Conservation (phyloP, 2,113 vertebrate genomes). For the Symphodus melops region DNA sequence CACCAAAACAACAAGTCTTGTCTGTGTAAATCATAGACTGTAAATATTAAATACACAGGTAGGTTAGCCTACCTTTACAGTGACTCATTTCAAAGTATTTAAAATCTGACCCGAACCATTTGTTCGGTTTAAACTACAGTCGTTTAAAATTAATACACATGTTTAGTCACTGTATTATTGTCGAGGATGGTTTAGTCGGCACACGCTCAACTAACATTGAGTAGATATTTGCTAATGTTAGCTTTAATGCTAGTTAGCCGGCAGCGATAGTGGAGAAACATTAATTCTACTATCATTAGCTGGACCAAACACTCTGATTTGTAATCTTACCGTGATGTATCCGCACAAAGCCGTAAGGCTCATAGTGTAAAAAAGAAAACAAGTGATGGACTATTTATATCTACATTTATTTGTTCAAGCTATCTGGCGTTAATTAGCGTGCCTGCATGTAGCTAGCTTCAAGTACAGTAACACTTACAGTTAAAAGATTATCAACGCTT, state of each 20-base stretch:
- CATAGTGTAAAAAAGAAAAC: neutral
- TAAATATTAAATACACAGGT: neutral
- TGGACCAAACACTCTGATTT: neutral
- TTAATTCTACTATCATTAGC: neutral
- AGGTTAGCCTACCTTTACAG: neutral
- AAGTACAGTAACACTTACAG: slow-evolving; percentile 45
- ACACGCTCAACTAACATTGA: neutral
- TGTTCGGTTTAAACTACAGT: accelerated
- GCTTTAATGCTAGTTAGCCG: slow-evolving; percentile 12
- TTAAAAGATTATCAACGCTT: slow-evolving; percentile 26
- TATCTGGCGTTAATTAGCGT: slow-evolving; percentile 7
- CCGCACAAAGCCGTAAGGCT: neutral
- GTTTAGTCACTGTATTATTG: neutral
- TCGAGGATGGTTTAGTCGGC: neutral
- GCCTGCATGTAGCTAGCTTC: slow-evolving; percentile 25
- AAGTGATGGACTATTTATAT: neutral
- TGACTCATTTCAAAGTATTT: neutral
- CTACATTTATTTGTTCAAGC: neutral
- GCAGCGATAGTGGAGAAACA: neutral
- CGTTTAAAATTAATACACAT: neutral
- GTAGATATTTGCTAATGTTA: slow-evolving; percentile 5
- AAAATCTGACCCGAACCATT: neutral
- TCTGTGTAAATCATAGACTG: no score
- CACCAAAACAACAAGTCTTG: no score
- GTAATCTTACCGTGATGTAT: slow-evolving; percentile 33